phyloP scores from a whole-genome alignment of 2,888 invertebrate species.

The Nomada hirtipes region DNA sequence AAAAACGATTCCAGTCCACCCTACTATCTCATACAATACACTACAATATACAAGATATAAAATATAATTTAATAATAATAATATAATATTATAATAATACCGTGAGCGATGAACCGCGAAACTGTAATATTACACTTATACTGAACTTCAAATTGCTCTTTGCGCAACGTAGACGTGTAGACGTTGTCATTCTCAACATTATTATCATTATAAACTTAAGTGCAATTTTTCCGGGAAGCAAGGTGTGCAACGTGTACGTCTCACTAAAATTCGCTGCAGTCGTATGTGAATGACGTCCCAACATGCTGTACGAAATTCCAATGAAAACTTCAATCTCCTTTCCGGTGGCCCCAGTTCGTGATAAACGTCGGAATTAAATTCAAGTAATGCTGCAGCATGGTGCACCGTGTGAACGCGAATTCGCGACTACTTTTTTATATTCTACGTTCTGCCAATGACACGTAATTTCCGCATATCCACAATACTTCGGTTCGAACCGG shows the following conservation, averaged over 20 bases:
- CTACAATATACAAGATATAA: too few relatives aligned
- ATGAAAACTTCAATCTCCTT: conserved; percentile 37
- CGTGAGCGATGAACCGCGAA: too few relatives aligned
- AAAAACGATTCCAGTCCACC: too few relatives aligned
- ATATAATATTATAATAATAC: too few relatives aligned
- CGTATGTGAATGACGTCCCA: conserved; percentile 5
- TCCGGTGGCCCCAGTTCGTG: conserved; percentile 15
- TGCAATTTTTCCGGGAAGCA: too few relatives aligned
- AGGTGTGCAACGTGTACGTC: background rate
- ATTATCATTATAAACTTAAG: background rate
- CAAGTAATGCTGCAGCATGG: conserved; percentile 20
- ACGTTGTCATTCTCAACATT: background rate
- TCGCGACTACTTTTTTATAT: conserved; percentile 42
- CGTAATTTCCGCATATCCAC: conserved; percentile 64
- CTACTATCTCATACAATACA: too few relatives aligned
- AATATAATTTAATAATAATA: too few relatives aligned
- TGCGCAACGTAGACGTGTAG: too few relatives aligned
- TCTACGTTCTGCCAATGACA: conserved; percentile 64
- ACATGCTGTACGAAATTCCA: conserved; percentile 21
- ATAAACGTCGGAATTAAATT: conserved; percentile 56
- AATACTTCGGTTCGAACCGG: conserved; percentile 48
- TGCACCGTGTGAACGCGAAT: conserved; percentile 6
- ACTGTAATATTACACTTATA: too few relatives aligned
- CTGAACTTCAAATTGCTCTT: too few relatives aligned
- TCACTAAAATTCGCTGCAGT: background rate